Percentiles rank a stretch among this genome's conserved stretches.
Conservation (phyloP, 2,797 vertebrate genomes). For the Clamator glandarius region DNA sequence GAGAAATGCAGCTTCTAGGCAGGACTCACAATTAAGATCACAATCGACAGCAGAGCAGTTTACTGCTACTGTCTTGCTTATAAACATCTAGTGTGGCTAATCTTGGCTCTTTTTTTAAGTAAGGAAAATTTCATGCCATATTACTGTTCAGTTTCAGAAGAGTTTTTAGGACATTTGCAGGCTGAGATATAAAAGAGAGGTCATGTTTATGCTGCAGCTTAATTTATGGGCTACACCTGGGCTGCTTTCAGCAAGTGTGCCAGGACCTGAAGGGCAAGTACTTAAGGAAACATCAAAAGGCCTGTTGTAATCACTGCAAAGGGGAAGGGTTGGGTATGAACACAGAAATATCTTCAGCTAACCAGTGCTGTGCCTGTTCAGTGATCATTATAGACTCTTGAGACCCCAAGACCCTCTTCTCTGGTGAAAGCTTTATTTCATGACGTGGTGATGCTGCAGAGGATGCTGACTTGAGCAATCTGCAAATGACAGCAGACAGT, state of each 20-base stretch:
- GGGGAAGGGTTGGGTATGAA: neutral
- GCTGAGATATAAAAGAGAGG: neutral
- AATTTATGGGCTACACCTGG: neutral
- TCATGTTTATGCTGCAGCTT: neutral
- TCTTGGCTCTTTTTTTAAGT: neutral
- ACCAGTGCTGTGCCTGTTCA: neutral
- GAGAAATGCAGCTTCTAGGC: neutral
- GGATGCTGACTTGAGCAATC: neutral
- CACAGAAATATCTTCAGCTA: neutral
- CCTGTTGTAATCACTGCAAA: neutral
- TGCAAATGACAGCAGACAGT: neutral
- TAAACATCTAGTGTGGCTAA: neutral
- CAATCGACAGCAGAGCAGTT: neutral
- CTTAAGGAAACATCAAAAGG: neutral
- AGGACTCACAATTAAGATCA: neutral
- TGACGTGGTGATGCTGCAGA: neutral
- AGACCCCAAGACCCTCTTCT: neutral
- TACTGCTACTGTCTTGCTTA: neutral
- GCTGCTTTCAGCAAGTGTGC: neutral
- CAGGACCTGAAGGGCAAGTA: neutral
- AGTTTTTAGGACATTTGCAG: neutral
- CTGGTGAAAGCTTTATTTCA: neutral
- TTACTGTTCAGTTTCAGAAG: neutral
- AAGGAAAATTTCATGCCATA: neutral
- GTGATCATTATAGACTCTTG: neutral